Base-by-base conservation (phyloP, 53 echinoderm and acorn worm genomes). In the Holothuria leucospilota region DNA sequence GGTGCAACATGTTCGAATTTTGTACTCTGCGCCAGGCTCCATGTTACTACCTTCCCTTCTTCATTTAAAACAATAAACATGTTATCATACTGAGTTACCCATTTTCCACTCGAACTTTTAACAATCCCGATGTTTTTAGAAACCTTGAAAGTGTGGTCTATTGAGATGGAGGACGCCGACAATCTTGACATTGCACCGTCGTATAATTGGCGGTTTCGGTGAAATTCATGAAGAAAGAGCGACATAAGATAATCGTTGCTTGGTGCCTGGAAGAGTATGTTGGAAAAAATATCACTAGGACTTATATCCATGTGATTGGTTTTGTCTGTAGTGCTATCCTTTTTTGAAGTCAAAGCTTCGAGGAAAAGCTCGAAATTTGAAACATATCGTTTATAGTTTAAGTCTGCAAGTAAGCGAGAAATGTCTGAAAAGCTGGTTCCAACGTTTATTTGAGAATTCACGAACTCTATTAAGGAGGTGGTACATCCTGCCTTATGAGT, bases 141-240 rank as follows among this genome's bases (percentile, higher is more conserved):
- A 11, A 63, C 63, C 26, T 63, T 63, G 63, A 63, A 63, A 63
- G 63, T 63, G 12, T 63, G 63, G 63, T 63, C 63, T 23, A 63
- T 63, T 23, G 63, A 63, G 4, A 63, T 21, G 26, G 63, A 63
- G 12, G 63, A 23, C 21, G 63, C 63, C 5, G n/a, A 21, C 26
- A 23, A 23, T 42, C 9, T 42, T 42, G 42, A 42, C 42, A 42
- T 63, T 63, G 63, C 63, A 26, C 6, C 21, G 21, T 63, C 63
- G 12, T 63, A 63, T 26, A 63, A 42, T 6, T 9, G 5, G 42
- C 42, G 42, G 42, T 42, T 42, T 42, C 42, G 42, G 9, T 42
- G 5, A 42, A 5, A 42, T 6, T 42, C 5, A 6, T 9, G 42
- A 42, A 9, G 42, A 9, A n/a, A n/a, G n/a, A n/a, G n/a, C n/a